Base-by-base conservation (phyloP, 2,797 vertebrate genomes). In the Rhinogobio ventralis region DNA sequence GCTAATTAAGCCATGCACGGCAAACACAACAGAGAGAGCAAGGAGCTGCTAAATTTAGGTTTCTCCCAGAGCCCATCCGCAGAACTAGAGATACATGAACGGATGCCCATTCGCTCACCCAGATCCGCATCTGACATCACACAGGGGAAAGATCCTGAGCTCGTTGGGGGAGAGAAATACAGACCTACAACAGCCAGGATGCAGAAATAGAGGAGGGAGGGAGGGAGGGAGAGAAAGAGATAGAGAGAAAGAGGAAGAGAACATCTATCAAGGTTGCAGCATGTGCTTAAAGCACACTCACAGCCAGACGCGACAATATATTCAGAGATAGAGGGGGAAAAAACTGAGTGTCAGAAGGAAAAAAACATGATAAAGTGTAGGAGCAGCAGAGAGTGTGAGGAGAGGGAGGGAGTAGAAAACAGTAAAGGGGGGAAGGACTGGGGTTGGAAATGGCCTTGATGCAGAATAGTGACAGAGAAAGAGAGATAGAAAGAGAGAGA, bases 1-100 rank as follows among this genome's bases (percentile, higher is more conserved):
- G 89, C 91, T 95, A 94, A 94, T 93, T 93, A 93, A 93, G 91
- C 89, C 88, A 89, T 90, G 90, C 86, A 89, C 46, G 86, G 85
- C 85, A 83, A 89, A 90, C 88, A 91, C 84, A 91, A 89, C 89
- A 92, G 91, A 89, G 67, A 67, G 77, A 86, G 81, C 87, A 57
- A 81, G 67, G 67, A 69, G 83, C 67, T 84, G 88, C 89, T 93
- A 93, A 92, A 92, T 91, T 92, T 92, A 93, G 92, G 88, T 86
- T 74, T 77, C 79, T 89, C 91, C 88, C 88, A 15, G 39, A 84
- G 90, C 86, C 85, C 91, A 88, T 89, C 86, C 55, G 75, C 87
- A 88, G 82, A 80, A 79, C 23, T 17, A 51, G 84, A 87, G 62
- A 62, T 42, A 23, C 30, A 17, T 64, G 75, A 81, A 81, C 30